Conservation (phyloP, 1,140 invertebrate genomes). For the Neodiprion pinetum region DNA sequence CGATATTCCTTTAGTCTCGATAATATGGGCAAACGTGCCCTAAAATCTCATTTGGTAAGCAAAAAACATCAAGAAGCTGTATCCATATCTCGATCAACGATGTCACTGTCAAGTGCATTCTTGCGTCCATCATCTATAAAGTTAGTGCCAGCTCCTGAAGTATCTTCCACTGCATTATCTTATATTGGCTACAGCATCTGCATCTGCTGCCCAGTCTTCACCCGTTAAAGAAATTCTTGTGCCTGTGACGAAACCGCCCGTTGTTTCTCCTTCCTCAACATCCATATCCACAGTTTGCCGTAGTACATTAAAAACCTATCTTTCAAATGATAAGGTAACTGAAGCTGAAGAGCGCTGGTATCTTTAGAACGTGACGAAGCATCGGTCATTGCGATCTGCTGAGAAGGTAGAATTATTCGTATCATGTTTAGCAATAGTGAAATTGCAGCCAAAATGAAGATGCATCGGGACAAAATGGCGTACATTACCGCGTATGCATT, state of each 20-base stretch:
- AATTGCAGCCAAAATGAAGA: slow-evolving; percentile 32
- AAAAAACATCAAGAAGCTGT: background rate
- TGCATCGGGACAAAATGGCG: slow-evolving; percentile 32
- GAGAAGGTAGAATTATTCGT: slow-evolving; percentile 26
- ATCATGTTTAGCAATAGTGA: slow-evolving; percentile 30
- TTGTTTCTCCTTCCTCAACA: background rate
- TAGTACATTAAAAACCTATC: background rate
- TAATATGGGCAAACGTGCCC: background rate
- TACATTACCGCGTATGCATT: slow-evolving; percentile 28
- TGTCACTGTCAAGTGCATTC: background rate
- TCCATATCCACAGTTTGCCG: background rate
- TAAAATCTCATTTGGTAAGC: background rate
- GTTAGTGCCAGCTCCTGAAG: background rate
- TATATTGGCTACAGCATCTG: background rate
- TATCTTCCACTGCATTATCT: background rate
- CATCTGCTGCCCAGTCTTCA: background rate
- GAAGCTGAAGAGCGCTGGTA: slow-evolving; percentile 27
- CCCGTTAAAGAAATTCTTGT: background rate
- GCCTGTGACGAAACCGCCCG: background rate
- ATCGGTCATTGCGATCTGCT: slow-evolving; percentile 23
- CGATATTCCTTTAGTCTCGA: background rate
- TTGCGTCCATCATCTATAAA: background rate
- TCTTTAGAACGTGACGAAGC: slow-evolving; percentile 16
- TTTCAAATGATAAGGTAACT: slow-evolving; percentile 24
- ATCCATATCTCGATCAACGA: background rate